phyloP scores from a whole-genome alignment of 2,888 invertebrate genomes.

The Polyommatus icarus region DNA sequence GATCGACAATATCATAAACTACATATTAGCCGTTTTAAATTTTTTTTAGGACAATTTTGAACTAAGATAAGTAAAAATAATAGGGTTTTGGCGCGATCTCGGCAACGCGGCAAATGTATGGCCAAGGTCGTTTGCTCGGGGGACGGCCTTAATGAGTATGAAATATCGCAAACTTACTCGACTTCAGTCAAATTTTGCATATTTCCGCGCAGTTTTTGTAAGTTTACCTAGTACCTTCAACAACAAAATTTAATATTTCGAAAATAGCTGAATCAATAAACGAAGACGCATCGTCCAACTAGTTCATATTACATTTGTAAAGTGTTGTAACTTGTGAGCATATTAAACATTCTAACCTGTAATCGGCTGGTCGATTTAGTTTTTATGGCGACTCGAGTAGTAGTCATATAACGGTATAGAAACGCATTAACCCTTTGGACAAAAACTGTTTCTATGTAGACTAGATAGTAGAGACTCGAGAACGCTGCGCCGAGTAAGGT shows the following conservation, averaged over 20 bases:
- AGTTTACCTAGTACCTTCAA: neutral
- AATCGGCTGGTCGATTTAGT: conserved; percentile 36
- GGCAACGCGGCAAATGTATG: too few relatives aligned
- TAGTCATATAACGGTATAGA: conserved; percentile 45
- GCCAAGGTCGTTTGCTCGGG: too few relatives aligned
- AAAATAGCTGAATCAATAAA: neutral
- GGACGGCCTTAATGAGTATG: too few relatives aligned
- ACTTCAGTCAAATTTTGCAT: neutral
- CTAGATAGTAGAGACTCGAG: neutral
- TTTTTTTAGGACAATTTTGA: too few relatives aligned
- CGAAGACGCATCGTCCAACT: neutral
- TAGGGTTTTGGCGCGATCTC: too few relatives aligned
- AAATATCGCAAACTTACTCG: too few relatives aligned
- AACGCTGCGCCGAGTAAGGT: neutral
- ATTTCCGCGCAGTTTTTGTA: neutral
- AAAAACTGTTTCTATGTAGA: neutral
- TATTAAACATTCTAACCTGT: conserved; percentile 11
- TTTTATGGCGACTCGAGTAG: conserved; percentile 42
- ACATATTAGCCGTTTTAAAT: too few relatives aligned
- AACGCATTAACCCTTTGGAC: conserved; percentile 13
- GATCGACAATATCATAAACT: too few relatives aligned
- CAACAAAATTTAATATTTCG: neutral
- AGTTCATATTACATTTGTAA: conserved; percentile 21
- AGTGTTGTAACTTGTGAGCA: conserved; percentile 12
- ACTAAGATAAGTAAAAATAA: too few relatives aligned